These are phyloP conservation scores for Trachelus iudaicus DNA, from an alignment of 2,888 invertebrate species.

Conservation along the genomic window DNA sequence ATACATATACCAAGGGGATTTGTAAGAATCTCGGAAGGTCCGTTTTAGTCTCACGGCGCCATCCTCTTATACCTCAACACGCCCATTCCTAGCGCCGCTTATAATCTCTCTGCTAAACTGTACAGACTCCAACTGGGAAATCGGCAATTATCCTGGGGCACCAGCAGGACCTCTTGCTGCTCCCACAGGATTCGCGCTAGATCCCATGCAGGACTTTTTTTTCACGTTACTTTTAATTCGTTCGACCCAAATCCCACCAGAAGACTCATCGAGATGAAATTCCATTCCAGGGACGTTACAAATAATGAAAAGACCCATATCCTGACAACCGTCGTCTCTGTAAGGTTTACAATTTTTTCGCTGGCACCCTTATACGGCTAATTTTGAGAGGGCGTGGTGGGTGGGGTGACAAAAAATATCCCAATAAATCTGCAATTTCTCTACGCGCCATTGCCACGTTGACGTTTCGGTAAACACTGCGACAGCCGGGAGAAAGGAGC, in stretches of 20 bases:
- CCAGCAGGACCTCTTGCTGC: neutral
- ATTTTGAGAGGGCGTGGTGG: neutral
- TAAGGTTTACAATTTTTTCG: neutral
- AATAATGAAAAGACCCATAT: neutral
- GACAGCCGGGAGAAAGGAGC: slow-evolving; percentile 4
- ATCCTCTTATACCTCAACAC: slow-evolving; percentile 26
- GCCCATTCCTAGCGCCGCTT: slow-evolving; percentile 30
- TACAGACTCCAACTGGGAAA: slow-evolving; percentile 4
- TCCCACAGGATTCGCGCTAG: neutral
- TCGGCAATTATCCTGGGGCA: neutral
- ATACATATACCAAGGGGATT: neutral
- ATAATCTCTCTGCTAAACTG: slow-evolving; percentile 10
- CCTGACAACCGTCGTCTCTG: neutral
- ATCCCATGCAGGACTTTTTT: neutral
- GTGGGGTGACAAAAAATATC: neutral
- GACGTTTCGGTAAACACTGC: slow-evolving; percentile 35
- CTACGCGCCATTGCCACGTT: slow-evolving; percentile 18
- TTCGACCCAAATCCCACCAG: neutral
- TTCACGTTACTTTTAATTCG: neutral
- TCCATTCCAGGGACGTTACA: neutral
- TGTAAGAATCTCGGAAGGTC: slow-evolving; percentile 10
- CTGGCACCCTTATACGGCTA: neutral
- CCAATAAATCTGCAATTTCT: slow-evolving; percentile 43
- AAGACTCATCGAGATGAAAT: neutral
- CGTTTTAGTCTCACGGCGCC: slow-evolving; percentile 25